phyloP scores from a whole-genome alignment of 2,888 invertebrate genomes.

The Schizaphis graminum region DNA sequence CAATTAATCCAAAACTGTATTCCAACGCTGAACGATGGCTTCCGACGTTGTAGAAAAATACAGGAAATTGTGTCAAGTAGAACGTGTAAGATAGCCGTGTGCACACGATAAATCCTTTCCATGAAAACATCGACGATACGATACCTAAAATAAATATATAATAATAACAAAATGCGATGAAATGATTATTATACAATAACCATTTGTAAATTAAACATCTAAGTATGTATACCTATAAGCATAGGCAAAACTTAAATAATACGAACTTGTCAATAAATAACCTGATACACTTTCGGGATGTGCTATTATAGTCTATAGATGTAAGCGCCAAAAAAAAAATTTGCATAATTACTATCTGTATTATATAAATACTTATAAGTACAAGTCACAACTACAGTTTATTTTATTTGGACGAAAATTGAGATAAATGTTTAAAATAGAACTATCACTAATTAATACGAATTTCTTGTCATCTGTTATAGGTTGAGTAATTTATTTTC shows the following conservation, averaged over 20 bases:
- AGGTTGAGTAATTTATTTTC: not conserved
- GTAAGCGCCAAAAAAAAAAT: not conserved
- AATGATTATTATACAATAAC: not conserved
- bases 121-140: conserved; percentile 74
- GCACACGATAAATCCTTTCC: conserved; percentile 75
- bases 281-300: not conserved
- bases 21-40: conserved; percentile 62
- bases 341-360: not conserved
- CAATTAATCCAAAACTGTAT: conserved; percentile 53
- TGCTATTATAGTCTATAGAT: not conserved
- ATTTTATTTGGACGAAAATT: not conserved
- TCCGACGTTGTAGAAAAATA: conserved; percentile 78
- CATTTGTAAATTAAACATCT: not conserved
- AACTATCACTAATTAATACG: not conserved
- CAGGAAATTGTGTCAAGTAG: conserved; percentile 77
- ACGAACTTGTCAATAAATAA: not conserved
- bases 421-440: not conserved
- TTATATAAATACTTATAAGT: not conserved
- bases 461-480: not conserved
- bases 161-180: not conserved
- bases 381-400: not conserved
- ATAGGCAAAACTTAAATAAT: not conserved
- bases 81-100: conserved; percentile 76
- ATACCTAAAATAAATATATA: conserved; percentile 70
- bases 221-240: not conserved